These are phyloP conservation scores for Podarcis muralis DNA, from an alignment of 2,113 vertebrate species.

Conservation along the genomic window DNA sequence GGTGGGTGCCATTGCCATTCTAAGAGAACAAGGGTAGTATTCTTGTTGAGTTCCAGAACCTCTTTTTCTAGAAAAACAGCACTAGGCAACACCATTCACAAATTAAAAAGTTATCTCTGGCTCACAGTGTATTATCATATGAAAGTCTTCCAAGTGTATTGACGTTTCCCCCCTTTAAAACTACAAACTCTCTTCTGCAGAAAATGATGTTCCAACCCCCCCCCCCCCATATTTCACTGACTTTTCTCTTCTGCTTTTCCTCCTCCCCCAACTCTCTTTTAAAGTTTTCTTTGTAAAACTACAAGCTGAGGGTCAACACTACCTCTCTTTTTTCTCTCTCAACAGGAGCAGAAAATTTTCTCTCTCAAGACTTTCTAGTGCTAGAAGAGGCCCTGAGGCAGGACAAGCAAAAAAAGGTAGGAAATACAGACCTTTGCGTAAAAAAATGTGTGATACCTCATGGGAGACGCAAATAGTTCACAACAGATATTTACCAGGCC, in stretches of 20 bases:
- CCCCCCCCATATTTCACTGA: not conserved
- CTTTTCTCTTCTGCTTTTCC: not conserved
- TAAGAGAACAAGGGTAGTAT: no score
- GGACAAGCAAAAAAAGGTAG: not conserved
- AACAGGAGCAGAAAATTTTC: not conserved
- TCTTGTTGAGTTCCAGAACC: no score
- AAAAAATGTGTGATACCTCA: not conserved
- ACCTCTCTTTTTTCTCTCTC: not conserved
- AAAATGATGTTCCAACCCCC: not conserved
- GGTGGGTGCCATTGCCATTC: no score
- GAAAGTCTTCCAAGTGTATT: slow-evolving; percentile 21
- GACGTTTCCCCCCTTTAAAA: not conserved
- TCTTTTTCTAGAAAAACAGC: no score
- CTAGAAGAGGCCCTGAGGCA: slow-evolving; percentile 30
- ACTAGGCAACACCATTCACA: not conserved
- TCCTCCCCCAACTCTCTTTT: not conserved
- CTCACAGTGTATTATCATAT: slow-evolving; percentile 39
- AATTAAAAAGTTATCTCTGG: slow-evolving; percentile 46
- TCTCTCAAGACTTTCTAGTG: not conserved
- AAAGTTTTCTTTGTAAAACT: slow-evolving; percentile 26
- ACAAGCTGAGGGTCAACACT: not conserved
- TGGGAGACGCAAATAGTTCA: slow-evolving; percentile 2
- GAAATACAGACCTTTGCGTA: slow-evolving; percentile 13
- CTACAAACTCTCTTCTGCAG: slow-evolving; percentile 13
- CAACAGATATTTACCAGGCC: slow-evolving; percentile 34